Evolutionary conservation across 2,888 invertebrate species (phyloP), one percentile per base, ranked within the genome.

Genomic region (Euphydryas editha): DNA sequence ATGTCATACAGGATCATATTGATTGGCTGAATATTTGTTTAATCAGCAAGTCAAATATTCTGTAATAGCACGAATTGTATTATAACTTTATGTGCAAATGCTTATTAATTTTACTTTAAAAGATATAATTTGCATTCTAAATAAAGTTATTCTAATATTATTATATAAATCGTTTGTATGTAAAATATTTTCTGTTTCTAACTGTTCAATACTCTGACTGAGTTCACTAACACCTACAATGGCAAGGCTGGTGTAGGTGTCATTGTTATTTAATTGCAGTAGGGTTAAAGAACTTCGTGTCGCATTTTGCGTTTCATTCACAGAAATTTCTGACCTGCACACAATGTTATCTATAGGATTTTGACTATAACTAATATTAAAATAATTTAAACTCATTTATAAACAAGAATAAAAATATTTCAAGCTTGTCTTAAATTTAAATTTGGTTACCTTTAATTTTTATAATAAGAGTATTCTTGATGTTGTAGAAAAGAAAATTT

Each of bases 261-360:
- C 83, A 88, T 87, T 87, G 85, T 78, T 74, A 70, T 71, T 72
- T 82, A 81, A 82, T 82, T 81, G 77, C 73, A 72, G 60, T 70
- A 75, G 78, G 70, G 72, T 72, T 72, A 67, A 70, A 71, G 68
- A 72, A 72, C 70, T 47, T 65, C 64, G 42, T 51, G 47, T 49
- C 56, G 24, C 65, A 59, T 65, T 71, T 69, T 56, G 71, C 67
- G 55, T 67, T 60, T 49, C 42, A 67, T 58, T 62, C 55, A 56
- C 62, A 37, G 18, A 54, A 36, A 54, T 54, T 51, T 49, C 24
- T 17, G 20, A 59, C 64, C 49, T 67, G 57, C 63, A 71, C 67
- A 59, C 67, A 42, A 47, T 55, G 47, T 62, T 63, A 58, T 63
- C n/a, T n/a, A 42, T 49, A n/a, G 39, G 49, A 30, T 55, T 56